Conservation (phyloP, 2,888 invertebrate species). For the Atethmia centrago region DNA sequence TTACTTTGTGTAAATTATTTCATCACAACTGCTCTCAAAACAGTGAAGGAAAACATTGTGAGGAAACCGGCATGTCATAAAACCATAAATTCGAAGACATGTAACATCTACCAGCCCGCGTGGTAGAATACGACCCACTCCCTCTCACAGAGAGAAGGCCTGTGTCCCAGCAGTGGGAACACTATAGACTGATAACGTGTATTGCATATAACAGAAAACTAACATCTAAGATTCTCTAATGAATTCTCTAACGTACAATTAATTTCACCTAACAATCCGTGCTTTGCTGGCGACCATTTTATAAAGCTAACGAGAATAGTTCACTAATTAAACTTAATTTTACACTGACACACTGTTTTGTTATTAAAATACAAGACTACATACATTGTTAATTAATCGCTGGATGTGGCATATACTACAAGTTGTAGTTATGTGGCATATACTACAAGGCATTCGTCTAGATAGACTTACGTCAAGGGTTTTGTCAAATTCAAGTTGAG, state of each 20-base stretch:
- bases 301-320: constrained; percentile 28
- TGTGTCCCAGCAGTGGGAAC: too few species aligned
- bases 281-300: constrained; percentile 22
- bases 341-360: background rate
- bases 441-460: background rate
- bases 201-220: background rate
- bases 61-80: too few species aligned
- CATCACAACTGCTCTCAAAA: too few species aligned
- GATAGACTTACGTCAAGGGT: background rate
- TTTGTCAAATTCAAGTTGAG: background rate
- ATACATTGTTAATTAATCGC: background rate
- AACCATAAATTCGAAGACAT: too few species aligned
- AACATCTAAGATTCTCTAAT: background rate
- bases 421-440: background rate
- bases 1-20: too few species aligned
- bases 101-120: too few species aligned
- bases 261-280: constrained; percentile 38
- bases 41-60: too few species aligned
- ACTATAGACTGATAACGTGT: too few species aligned
- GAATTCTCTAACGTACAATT: constrained; percentile 24
- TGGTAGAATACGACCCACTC: too few species aligned
- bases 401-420: background rate
- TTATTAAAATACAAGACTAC: constrained; percentile 3
- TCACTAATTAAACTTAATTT: constrained; percentile 41
- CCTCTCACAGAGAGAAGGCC: too few species aligned